Percentiles rank a stretch among this genome's conserved stretches.
These are phyloP conservation scores for Merodon equestris DNA, from an alignment of 2,888 invertebrate species.

Conservation along the genomic window DNA sequence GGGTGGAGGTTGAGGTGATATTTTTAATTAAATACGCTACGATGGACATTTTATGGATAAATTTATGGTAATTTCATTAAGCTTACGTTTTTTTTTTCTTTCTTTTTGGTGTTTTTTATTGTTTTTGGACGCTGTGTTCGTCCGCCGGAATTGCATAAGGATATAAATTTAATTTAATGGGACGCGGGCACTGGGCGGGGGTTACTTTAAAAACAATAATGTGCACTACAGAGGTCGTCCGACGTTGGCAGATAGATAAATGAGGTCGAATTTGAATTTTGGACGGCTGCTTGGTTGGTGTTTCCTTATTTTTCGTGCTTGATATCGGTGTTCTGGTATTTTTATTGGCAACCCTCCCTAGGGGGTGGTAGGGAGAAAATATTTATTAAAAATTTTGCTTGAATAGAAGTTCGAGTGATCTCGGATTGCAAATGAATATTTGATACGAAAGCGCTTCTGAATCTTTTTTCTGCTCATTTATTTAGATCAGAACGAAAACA, in stretches of 20 bases:
- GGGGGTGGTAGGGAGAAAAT: slow-evolving; percentile 14
- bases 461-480: slow-evolving; percentile 24
- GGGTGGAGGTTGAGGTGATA: slow-evolving; percentile 50
- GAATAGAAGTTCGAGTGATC: slow-evolving; percentile 49
- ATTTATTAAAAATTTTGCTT: slow-evolving; percentile 60
- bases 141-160: slow-evolving; percentile 55
- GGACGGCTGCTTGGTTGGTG: slow-evolving; percentile 20
- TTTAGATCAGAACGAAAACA: slow-evolving; percentile 6
- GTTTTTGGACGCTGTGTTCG: too few relatives aligned
- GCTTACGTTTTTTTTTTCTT: slow-evolving; percentile 27
- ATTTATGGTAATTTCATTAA: slow-evolving; percentile 69
- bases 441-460: slow-evolving; percentile 32
- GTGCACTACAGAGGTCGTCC: slow-evolving; percentile 44
- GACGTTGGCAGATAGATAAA: slow-evolving; percentile 51
- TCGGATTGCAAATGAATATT: slow-evolving; percentile 56
- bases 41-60: slow-evolving; percentile 67
- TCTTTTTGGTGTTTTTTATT: too few relatives aligned
- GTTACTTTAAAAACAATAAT: slow-evolving; percentile 68
- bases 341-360: slow-evolving; percentile 5
- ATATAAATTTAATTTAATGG: slow-evolving; percentile 68
- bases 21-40: slow-evolving; percentile 67
- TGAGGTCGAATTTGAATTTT: slow-evolving; percentile 62
- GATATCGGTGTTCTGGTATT: too few relatives aligned
- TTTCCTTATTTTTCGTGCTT: too few relatives aligned
- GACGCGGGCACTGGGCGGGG: slow-evolving; percentile 27